Conservation (phyloP, 2,113 vertebrate species). For the Cyphomyrus plagiostoma region DNA sequence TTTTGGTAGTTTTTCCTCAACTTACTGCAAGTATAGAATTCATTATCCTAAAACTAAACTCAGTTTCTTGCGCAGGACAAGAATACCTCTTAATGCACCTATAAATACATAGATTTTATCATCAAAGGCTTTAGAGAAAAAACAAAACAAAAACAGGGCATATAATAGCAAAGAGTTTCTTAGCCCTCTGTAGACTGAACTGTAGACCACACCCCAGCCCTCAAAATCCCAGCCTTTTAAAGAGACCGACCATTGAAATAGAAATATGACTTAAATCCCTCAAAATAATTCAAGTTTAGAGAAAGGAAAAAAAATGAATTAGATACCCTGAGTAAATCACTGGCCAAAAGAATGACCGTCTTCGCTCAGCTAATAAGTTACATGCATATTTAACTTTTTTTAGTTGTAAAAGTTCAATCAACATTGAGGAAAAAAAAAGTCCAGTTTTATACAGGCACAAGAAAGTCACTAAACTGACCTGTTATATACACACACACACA, state of each 20-base stretch:
- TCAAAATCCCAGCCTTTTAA: conserved; percentile 21
- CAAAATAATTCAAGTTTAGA: conserved; percentile 40
- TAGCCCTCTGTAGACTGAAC: neutral
- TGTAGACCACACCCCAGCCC: neutral
- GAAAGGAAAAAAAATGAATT: conserved; percentile 39
- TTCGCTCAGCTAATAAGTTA: conserved; percentile 41
- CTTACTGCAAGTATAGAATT: conserved; percentile 16
- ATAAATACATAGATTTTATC: neutral
- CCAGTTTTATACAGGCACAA: conserved; percentile 64
- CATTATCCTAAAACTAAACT: conserved; percentile 1
- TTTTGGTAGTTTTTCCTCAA: no score
- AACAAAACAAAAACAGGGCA: neutral
- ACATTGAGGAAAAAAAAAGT: conserved; percentile 38
- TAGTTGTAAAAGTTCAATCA: conserved; percentile 27
- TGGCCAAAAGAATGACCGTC: conserved; percentile 49
- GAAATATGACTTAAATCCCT: conserved; percentile 35
- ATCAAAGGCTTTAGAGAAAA: neutral
- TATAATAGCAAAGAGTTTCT: neutral
- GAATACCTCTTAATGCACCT: neutral
- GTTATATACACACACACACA: conserved; percentile 52
- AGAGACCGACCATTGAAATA: conserved; percentile 32
- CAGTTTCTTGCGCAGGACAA: neutral
- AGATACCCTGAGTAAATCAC: conserved; percentile 61
- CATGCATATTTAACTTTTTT: conserved; percentile 35
- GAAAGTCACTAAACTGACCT: conserved; percentile 55